A percentile compares a stretch with the other conserved stretches of the same genome.
Evolutionary conservation across 2,113 vertebrate genomes (phyloP).

Genomic region (Toxotes chatareus): DNA sequence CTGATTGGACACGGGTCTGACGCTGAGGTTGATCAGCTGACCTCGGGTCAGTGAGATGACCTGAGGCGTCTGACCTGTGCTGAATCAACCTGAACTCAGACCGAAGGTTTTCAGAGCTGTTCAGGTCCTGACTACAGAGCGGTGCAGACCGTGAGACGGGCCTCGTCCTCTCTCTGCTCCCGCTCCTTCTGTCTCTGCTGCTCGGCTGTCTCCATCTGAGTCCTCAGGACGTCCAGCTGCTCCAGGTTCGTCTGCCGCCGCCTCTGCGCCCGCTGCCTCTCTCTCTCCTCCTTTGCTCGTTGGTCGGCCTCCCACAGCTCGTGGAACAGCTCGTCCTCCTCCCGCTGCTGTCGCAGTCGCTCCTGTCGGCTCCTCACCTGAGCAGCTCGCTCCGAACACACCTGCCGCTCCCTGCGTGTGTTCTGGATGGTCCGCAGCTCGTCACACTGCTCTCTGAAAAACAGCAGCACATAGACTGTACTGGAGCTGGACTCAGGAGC

Average conservation of each 20-base stretch:
- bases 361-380: constrained; percentile 85
- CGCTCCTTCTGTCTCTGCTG: constrained; percentile 68
- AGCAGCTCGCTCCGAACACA: constrained; percentile 79
- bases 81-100: too few relatives aligned
- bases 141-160: constrained; percentile 81
- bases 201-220: constrained; percentile 70
- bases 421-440: constrained; percentile 81
- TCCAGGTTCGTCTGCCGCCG: constrained; percentile 51
- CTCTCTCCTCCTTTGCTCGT: constrained; percentile 84
- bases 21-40: too few relatives aligned
- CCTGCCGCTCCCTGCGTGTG: constrained; percentile 66
- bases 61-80: too few relatives aligned
- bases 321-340: constrained; percentile 83
- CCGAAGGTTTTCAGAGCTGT: too few relatives aligned
- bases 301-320: constrained; percentile 88
- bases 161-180: constrained; percentile 86
- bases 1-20: too few relatives aligned
- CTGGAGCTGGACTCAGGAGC: too few relatives aligned
- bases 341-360: constrained; percentile 58
- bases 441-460: constrained; percentile 84
- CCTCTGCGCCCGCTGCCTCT: constrained; percentile 40
- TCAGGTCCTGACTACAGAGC: too few relatives aligned
- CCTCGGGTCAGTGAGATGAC: too few relatives aligned
- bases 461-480: not conserved
- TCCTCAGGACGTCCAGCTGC: constrained; percentile 61